Evolutionary conservation across 2,797 vertebrate genomes (phyloP).

Genomic region (Gymnothorax javanicus): DNA sequence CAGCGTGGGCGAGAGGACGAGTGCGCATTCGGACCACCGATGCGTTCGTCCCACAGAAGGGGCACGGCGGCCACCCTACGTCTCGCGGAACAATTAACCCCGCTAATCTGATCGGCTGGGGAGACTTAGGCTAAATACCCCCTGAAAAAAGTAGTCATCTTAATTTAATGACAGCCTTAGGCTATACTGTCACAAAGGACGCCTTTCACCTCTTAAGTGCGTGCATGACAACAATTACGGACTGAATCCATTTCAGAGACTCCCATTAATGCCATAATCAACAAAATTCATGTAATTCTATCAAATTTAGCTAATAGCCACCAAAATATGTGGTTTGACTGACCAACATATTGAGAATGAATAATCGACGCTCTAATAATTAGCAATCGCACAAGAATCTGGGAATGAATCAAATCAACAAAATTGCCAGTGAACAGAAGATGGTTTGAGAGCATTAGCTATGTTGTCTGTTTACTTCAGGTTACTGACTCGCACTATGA

Average conservation of each 20-base stretch:
- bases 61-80: background rate
- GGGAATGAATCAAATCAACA: conserved; percentile 29
- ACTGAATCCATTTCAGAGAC: conserved; percentile 17
- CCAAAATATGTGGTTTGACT: conserved; percentile 20
- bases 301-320: background rate
- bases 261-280: conserved; percentile 1
- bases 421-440: background rate
- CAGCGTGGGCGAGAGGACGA: conserved; percentile 23
- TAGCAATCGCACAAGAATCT: conserved; percentile 22
- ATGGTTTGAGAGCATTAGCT: conserved; percentile 2
- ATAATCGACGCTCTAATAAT: background rate
- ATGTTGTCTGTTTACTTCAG: background rate
- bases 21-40: background rate
- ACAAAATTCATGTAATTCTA: background rate
- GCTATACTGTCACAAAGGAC: conserved; percentile 28
- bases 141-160: conserved; percentile 36
- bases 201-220: conserved; percentile 27
- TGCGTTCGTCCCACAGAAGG: background rate
- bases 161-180: conserved; percentile 35
- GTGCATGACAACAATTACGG: conserved; percentile 31
- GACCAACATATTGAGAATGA: conserved; percentile 6
- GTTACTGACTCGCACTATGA: background rate
- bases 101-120: background rate
- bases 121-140: conserved; percentile 36
- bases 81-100: background rate